Evolutionary conservation across 2,888 invertebrate species (phyloP).

Genomic region (Zygogramma bicolorata): DNA sequence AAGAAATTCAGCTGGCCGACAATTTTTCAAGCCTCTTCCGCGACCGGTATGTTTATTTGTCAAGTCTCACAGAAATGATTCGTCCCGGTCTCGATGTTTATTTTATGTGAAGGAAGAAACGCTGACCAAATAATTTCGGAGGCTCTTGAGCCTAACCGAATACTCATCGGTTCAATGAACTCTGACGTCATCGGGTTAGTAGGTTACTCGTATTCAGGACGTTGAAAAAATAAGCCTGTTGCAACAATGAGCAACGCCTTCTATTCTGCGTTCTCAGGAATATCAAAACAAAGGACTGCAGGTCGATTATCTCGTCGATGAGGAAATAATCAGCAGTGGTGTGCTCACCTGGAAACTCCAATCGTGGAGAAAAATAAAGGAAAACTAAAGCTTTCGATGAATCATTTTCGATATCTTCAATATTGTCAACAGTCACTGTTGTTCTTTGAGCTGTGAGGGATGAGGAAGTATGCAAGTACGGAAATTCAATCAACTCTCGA

Average conservation of each 20-base stretch:
- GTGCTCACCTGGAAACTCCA: not conserved
- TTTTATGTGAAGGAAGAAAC: constrained; percentile 26
- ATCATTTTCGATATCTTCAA: no score
- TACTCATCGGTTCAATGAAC: constrained; percentile 30
- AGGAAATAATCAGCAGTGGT: not conserved
- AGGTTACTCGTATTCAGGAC: constrained; percentile 59
- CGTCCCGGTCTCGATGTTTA: constrained; percentile 18
- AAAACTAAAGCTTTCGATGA: no score
- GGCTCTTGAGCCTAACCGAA: constrained; percentile 29
- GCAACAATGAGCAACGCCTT: constrained; percentile 34
- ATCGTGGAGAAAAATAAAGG: not conserved
- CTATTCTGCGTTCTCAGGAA: constrained; percentile 27
- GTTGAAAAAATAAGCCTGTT: constrained; percentile 49
- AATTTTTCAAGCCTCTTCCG: not conserved
- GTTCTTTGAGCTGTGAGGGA: no score
- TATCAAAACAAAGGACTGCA: constrained; percentile 32
- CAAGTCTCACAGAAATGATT: constrained; percentile 17
- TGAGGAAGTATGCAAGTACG: no score
- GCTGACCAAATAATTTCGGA: constrained; percentile 30
- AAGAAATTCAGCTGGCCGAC: not conserved
- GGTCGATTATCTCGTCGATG: constrained; percentile 23
- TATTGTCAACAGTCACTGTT: no score
- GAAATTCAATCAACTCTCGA: no score
- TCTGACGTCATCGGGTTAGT: constrained; percentile 55
- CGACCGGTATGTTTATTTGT: constrained; percentile 19